Evolutionary conservation across 2,797 vertebrate genomes (phyloP).

Genomic region (Brachyalestes nurse): DNA sequence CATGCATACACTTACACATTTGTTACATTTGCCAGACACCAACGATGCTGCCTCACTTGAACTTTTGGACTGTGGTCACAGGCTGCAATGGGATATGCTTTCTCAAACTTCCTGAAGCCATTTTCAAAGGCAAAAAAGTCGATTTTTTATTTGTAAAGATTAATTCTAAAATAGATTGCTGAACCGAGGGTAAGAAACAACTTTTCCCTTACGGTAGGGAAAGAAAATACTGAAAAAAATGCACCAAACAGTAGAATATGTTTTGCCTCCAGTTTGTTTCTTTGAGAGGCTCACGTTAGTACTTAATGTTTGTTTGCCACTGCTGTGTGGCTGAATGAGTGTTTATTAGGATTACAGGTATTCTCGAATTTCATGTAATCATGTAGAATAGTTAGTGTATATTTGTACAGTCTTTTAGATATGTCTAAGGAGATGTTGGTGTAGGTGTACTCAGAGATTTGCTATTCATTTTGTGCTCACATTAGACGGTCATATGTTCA

Average conservation of each 20-base stretch:
- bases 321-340: conserved; percentile 64
- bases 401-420: conserved; percentile 99
- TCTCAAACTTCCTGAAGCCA: conserved; percentile 72
- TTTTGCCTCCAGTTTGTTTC: conserved; percentile 60
- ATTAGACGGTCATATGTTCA: conserved; percentile 92
- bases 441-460: conserved; percentile 89
- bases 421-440: conserved; percentile 90
- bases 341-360: conserved; percentile 68
- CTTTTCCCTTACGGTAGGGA: conserved; percentile 54
- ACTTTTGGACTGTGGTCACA: conserved; percentile 52
- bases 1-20: conserved; percentile 40
- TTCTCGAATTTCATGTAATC: conserved; percentile 85
- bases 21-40: conserved; percentile 57
- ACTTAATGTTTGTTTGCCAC: conserved; percentile 67
- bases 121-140: conserved; percentile 57
- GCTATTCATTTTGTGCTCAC: conserved; percentile 88
- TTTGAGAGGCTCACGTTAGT: conserved; percentile 61
- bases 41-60: conserved; percentile 73
- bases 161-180: conserved; percentile 30
- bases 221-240: conserved; percentile 60
- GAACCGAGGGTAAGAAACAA: conserved; percentile 55
- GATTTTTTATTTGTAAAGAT: conserved; percentile 39
- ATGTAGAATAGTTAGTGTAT: conserved; percentile 92
- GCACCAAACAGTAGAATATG: conserved; percentile 69
- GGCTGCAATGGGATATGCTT: conserved; percentile 46